Percentiles rank a stretch among this genome's conserved stretches.
Conservation (phyloP, 1,140 invertebrate species). For the Trypoxylus dichotomus region DNA sequence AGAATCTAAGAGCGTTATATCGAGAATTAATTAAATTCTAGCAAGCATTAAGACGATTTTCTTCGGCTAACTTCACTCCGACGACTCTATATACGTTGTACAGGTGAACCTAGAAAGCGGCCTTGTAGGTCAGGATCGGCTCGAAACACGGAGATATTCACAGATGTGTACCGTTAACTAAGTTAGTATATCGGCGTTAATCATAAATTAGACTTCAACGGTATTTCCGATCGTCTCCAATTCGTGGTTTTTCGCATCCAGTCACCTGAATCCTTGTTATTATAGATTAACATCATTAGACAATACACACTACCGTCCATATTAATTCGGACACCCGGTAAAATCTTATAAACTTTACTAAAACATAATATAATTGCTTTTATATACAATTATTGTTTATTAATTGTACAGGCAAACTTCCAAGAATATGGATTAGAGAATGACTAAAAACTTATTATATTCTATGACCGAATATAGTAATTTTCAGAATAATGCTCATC, state of each 20-base stretch:
- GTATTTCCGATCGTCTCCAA: slow-evolving; percentile 4
- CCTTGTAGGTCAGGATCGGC: slow-evolving; percentile 13
- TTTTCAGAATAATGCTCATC: too few relatives aligned
- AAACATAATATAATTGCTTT: too few relatives aligned
- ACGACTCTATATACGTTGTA: background rate
- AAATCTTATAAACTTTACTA: too few relatives aligned
- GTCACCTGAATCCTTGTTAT: background rate
- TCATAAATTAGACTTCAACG: slow-evolving; percentile 7
- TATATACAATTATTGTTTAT: too few relatives aligned
- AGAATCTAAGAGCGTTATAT: background rate
- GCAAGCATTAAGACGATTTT: background rate
- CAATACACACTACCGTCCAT: too few relatives aligned
- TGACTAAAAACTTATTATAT: too few relatives aligned
- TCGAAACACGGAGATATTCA: slow-evolving; percentile 7
- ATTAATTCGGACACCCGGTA: too few relatives aligned
- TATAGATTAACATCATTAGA: background rate
- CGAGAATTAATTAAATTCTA: background rate
- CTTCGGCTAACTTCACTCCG: background rate
- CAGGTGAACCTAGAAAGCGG: slow-evolving; percentile 24
- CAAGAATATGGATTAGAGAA: too few relatives aligned
- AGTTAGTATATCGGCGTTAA: slow-evolving; percentile 20
- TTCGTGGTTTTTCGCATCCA: slow-evolving; percentile 13
- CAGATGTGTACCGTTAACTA: slow-evolving; percentile 15
- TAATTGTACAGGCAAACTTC: too few relatives aligned
- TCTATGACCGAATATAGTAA: too few relatives aligned